These are phyloP conservation scores for Mobula birostris DNA, from an alignment of 2,113 vertebrate genomes.

Conservation along the genomic window DNA sequence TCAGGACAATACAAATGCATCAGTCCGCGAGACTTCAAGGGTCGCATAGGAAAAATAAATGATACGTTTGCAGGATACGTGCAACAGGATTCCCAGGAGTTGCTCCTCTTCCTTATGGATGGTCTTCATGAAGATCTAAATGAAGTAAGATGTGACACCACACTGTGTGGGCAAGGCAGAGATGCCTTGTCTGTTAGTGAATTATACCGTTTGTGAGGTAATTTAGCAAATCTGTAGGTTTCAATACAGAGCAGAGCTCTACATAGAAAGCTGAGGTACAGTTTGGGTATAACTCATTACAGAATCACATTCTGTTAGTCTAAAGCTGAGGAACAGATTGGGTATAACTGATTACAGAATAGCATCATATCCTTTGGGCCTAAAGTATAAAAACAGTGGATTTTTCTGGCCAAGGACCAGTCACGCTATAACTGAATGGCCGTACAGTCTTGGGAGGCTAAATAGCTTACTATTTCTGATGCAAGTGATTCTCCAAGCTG, in stretches of 20 bases:
- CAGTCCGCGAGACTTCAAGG: constrained; percentile 89
- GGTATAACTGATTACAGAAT: neutral
- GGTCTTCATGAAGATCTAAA: constrained; percentile 96
- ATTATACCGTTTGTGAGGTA: neutral
- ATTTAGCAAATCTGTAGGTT: neutral
- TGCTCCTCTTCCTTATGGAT: constrained; percentile 95
- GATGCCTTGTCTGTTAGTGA: neutral
- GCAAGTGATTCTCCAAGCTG: neutral
- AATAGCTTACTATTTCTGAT: neutral
- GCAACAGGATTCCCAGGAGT: constrained; percentile 94
- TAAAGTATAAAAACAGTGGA: neutral
- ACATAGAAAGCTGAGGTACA: neutral
- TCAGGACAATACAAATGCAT: constrained; percentile 85
- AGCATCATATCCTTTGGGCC: neutral
- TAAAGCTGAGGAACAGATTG: neutral
- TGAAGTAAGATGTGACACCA: constrained; percentile 65
- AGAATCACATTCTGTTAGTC: neutral
- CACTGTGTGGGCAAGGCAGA: neutral
- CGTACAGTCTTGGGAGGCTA: neutral
- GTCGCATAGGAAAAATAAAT: constrained; percentile 93
- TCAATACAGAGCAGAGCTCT: neutral
- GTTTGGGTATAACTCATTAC: neutral
- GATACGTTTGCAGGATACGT: constrained; percentile 85
- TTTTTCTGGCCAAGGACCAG: neutral
- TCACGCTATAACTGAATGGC: neutral